These are phyloP conservation scores for Corythornis leucogaster DNA, from an alignment of 2,797 vertebrate genomes.

Conservation along the genomic window DNA sequence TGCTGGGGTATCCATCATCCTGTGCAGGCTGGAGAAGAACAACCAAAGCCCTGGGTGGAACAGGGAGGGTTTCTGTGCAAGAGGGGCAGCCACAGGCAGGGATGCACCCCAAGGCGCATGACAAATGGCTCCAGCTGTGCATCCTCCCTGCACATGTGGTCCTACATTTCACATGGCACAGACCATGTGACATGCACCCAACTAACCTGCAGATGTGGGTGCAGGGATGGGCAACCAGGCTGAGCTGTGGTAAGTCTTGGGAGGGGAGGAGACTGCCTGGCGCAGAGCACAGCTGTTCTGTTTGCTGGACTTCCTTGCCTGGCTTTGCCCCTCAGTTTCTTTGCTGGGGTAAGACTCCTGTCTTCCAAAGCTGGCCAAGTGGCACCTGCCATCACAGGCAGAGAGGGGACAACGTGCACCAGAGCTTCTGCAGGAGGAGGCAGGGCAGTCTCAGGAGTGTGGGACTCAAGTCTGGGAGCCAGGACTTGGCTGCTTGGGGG, in stretches of 20 bases:
- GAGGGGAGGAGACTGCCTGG: neutral
- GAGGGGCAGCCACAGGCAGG: neutral
- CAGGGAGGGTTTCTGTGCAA: neutral
- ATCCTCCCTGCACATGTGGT: rapidly evolving
- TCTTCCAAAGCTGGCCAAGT: neutral
- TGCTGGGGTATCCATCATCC: slow-evolving; percentile 43
- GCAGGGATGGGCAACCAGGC: rapidly evolving
- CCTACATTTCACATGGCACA: rapidly evolving
- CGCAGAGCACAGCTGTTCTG: neutral
- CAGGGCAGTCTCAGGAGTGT: rapidly evolving
- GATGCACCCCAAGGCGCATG: rapidly evolving
- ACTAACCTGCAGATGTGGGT: rapidly evolving
- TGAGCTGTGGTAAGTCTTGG: rapidly evolving
- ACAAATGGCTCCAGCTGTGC: neutral
- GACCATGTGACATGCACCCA: rapidly evolving
- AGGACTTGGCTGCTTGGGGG: neutral
- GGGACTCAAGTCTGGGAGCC: neutral
- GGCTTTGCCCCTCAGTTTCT: neutral
- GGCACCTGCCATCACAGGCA: neutral
- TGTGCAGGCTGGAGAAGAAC: neutral
- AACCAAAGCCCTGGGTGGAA: neutral
- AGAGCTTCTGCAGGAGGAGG: neutral
- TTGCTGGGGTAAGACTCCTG: neutral
- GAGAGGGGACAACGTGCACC: neutral
- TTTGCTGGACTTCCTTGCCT: neutral